Percentiles rank a stretch among this genome's conserved stretches.
phyloP scores from a whole-genome alignment of 2,888 invertebrate genomes.

The Noctua janthina region DNA sequence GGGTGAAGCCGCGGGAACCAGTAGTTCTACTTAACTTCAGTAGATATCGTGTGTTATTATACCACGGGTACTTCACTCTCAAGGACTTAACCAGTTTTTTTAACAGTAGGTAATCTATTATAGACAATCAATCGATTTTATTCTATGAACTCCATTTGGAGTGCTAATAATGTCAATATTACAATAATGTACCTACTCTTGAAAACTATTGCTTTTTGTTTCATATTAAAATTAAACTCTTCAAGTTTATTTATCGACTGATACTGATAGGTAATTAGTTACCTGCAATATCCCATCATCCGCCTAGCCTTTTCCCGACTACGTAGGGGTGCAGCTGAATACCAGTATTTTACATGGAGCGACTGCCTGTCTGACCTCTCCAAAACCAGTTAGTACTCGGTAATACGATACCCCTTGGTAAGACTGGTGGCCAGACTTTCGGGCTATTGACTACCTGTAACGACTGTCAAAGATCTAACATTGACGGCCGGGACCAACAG shows the following conservation, averaged over 20 bases:
- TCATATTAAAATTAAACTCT: not conserved
- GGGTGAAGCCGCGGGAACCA: not conserved
- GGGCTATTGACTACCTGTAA: too few relatives aligned
- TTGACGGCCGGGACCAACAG: too few relatives aligned
- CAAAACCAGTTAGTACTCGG: too few relatives aligned
- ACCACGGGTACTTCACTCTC: not conserved
- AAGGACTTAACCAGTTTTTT: not conserved
- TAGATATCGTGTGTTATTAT: not conserved
- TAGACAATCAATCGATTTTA: conserved; percentile 4
- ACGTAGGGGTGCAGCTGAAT: not conserved
- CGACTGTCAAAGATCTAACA: too few relatives aligned
- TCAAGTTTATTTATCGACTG: not conserved
- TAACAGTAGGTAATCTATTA: conserved; percentile 1
- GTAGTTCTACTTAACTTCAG: not conserved
- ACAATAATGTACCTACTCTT: not conserved
- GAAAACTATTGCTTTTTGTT: not conserved
- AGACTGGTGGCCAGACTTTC: too few relatives aligned
- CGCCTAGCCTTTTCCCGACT: not conserved
- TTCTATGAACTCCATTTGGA: not conserved
- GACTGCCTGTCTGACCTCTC: too few relatives aligned
- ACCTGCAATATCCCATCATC: too few relatives aligned
- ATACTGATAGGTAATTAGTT: not conserved
- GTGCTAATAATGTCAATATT: not conserved
- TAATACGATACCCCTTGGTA: too few relatives aligned
- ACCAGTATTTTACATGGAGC: not conserved